phyloP scores from a whole-genome alignment of 2,888 invertebrate genomes.

The Omphaloscelis lunosa region DNA sequence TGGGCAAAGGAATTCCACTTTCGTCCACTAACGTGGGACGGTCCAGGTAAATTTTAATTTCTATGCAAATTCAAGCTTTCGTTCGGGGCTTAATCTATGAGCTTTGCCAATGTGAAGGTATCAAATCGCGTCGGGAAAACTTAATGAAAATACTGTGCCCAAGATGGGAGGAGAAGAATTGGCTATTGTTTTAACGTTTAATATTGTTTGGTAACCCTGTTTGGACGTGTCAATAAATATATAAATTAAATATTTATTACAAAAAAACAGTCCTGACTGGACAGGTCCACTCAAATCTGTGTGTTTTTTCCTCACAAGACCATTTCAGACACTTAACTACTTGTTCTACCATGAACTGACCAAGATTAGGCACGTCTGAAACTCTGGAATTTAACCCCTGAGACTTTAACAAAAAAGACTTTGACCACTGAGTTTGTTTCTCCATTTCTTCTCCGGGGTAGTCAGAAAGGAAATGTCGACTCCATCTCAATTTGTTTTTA shows the following conservation, averaged over 20 bases:
- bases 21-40: constrained; percentile 81
- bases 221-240: background rate
- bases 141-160: constrained; percentile 85
- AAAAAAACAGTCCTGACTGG: background rate
- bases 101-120: constrained; percentile 84
- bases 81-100: constrained; percentile 87
- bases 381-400: background rate
- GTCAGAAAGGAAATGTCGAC: background rate
- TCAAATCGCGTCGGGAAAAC: constrained; percentile 84
- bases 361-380: background rate
- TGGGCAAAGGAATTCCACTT: constrained; percentile 83
- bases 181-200: constrained; percentile 56
- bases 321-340: background rate
- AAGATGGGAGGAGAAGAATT: constrained; percentile 63
- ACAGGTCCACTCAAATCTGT: background rate
- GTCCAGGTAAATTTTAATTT: constrained; percentile 91
- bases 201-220: constrained; percentile 20
- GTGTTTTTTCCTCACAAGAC: background rate
- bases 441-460: background rate
- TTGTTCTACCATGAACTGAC: background rate
- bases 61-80: constrained; percentile 90
- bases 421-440: background rate
- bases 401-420: background rate
- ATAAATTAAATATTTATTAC: background rate
- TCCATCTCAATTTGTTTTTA: no score